Evolutionary conservation across 2,888 invertebrate species (phyloP).

Genomic region (Lasioglossum villosulum): DNA sequence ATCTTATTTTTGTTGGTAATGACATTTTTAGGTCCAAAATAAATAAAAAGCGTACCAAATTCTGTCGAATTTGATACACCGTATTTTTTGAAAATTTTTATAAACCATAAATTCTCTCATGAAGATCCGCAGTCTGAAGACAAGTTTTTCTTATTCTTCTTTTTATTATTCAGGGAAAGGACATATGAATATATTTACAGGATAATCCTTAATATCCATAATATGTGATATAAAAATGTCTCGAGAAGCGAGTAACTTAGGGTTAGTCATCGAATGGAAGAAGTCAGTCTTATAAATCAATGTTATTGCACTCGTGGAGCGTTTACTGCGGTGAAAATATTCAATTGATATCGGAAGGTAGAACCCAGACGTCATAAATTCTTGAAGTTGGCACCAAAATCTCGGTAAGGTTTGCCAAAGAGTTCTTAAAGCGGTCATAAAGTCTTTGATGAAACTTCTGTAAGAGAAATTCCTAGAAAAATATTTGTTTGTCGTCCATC

Average conservation of each 20-base stretch:
- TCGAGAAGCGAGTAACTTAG: not conserved
- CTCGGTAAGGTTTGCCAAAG: not conserved
- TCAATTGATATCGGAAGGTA: not conserved
- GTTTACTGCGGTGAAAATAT: not conserved
- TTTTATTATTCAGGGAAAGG: not conserved
- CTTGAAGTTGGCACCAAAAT: not conserved
- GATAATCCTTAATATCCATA: no score
- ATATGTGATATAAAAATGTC: not conserved
- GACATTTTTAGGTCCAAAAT: no score
- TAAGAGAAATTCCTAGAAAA: not conserved
- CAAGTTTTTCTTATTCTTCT: not conserved
- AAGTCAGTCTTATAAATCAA: not conserved
- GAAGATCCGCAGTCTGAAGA: not conserved
- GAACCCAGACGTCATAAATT: not conserved
- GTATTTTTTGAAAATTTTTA: no score
- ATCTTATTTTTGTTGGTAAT: no score
- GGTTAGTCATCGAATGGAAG: not conserved
- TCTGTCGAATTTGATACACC: no score
- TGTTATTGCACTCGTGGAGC: not conserved
- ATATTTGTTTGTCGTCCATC: not conserved
- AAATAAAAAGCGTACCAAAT: no score
- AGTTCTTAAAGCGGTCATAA: not conserved
- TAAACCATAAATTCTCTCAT: no score
- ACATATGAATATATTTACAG: not conserved
- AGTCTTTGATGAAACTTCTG: not conserved